Evolutionary conservation across 2,113 vertebrate species (phyloP).

Genomic region (Regulus satrapa): DNA sequence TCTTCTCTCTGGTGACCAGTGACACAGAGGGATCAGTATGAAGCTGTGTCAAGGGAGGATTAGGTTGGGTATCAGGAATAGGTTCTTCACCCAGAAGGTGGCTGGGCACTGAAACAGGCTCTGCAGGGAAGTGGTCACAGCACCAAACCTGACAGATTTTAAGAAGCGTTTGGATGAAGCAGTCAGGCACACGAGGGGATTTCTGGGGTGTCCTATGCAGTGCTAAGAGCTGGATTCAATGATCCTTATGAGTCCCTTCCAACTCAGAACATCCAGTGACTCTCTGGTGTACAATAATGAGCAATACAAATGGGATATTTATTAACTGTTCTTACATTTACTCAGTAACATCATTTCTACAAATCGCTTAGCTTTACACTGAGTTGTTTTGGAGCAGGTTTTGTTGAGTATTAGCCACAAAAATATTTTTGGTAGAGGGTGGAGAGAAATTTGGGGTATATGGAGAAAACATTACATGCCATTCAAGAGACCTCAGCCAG

Average conservation of each 20-base stretch:
- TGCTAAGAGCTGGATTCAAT: not conserved
- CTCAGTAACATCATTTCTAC: not conserved
- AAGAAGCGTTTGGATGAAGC: not conserved
- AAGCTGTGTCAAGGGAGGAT: not conserved
- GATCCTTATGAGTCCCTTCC: not conserved
- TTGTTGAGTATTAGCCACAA: not conserved
- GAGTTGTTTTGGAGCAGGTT: not conserved
- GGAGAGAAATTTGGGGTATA: not conserved
- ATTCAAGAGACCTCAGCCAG: not conserved
- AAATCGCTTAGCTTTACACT: fast-evolving
- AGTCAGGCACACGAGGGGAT: not conserved
- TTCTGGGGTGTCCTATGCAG: not conserved
- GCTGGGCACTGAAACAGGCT: not conserved
- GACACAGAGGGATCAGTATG: not conserved
- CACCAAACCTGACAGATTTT: not conserved
- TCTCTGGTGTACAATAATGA: not conserved
- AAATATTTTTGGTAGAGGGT: not conserved
- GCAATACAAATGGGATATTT: not conserved
- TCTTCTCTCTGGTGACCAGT: not conserved
- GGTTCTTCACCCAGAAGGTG: not conserved
- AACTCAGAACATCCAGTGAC: not conserved
- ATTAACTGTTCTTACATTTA: not conserved
- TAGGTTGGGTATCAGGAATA: not conserved
- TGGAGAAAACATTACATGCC: not conserved
- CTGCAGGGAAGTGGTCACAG: not conserved